Evolutionary conservation across 2,797 vertebrate species (phyloP), one percentile per base, ranked within the genome.

Genomic region (Austrolebias charrua): DNA sequence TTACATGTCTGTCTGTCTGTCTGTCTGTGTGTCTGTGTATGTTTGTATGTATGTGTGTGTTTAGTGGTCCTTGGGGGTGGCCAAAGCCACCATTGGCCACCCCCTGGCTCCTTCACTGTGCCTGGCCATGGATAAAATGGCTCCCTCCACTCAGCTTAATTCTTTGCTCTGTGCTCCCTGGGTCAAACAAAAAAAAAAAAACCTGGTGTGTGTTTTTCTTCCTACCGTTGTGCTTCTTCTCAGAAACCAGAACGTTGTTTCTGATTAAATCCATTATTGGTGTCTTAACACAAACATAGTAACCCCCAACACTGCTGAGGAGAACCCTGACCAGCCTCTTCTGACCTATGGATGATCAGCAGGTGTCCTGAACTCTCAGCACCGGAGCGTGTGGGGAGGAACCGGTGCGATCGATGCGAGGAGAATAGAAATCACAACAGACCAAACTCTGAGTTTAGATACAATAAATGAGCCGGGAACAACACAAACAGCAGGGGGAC

Each of bases 401-500:
- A 33, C 5, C 1, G 31, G 35, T 28, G 56, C 64, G 55, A 84
- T 77, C 51, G 40, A 83, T 84, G 63, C 8, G 46, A 56, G 73
- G 44, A 70, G 59, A 63, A 52, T 67, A 77, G 55, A 66, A 75
- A 81, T 86, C 81, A 79, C 61, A 79, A 73, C 68, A 77, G 76
- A 66, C 76, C 84, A 78, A 78, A 79, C 69, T 75, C 28, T 52
- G 80, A 76, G 72, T 46, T 7, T 24, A 77, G 66, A 79, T 69
- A 54, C 67, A 63, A 67, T 62, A 81, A 81, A 86, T 79, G 65
- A 82, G 75, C 62, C 63, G 45, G 42, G 54, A 83, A 77, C 79
- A 84, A 79, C 74, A 87, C 9, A 67, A 84, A 75, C 81, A 83
- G 76, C 80, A 56, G 78, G 80, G 60, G 67, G 19, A 35, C 45